A percentile compares a stretch with the other conserved stretches of the same genome.
Conservation (phyloP, 2,797 vertebrate species). For the Artibeus lituratus region DNA sequence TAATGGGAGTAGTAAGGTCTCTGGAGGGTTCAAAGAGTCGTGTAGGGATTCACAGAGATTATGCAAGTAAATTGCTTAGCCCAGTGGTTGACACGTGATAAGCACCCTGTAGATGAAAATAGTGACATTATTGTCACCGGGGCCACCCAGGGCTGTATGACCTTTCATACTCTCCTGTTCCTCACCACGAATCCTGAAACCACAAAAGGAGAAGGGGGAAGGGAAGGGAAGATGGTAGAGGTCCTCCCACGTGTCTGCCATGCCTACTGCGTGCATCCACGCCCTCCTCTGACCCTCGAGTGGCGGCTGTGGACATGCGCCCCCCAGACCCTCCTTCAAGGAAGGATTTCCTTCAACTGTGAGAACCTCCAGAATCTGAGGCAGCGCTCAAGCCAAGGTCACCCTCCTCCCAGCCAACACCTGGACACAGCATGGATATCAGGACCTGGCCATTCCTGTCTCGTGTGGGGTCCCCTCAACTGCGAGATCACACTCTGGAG, state of each 20-base stretch:
- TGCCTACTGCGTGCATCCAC: rapidly evolving
- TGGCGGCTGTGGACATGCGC: rapidly evolving
- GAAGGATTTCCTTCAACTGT: background rate
- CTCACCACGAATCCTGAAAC: background rate
- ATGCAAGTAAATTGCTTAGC: background rate
- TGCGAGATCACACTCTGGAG: background rate
- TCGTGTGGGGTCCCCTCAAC: background rate
- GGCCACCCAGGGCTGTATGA: too few relatives aligned
- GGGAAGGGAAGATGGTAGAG: background rate
- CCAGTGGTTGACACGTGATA: background rate
- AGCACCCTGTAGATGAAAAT: background rate
- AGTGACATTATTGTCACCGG: background rate
- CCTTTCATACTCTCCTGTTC: background rate
- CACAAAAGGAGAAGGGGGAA: background rate
- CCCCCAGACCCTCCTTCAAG: background rate
- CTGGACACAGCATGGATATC: background rate
- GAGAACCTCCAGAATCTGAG: background rate
- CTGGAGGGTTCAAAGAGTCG: background rate
- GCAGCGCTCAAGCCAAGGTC: background rate
- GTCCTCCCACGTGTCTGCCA: background rate
- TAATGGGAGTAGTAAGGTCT: background rate
- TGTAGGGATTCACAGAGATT: background rate
- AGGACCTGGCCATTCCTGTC: background rate
- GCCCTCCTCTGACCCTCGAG: background rate
- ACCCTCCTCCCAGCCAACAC: background rate